Evolutionary conservation across 53 echinoderm and acorn worm species (phyloP), one percentile per base, ranked within the genome.

Genomic region (Stichopus horrens): DNA sequence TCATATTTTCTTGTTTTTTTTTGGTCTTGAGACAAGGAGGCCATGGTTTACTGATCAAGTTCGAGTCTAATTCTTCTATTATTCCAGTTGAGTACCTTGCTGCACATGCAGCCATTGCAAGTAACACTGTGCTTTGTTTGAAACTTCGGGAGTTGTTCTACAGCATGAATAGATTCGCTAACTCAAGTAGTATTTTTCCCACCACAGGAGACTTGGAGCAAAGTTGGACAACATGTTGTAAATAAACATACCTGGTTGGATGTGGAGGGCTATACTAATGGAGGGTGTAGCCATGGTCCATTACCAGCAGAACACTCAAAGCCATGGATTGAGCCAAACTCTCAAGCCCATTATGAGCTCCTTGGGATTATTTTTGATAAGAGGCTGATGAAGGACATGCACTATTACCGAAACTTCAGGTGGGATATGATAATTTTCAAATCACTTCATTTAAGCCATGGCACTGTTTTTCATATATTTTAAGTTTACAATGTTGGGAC

Each of bases 201-300:
- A 8, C 51, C 52, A 37, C 79, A 79, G 79, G 55, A 1, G 57
- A 79, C 23, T 11, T 79, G 79, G 55, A 79, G 19, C 6, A 55
- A 79, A 79, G 79, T 79, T 79, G 79, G 3, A 3, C 55, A 56
- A 9, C 79, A 79, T 79, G 56, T 79, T 54, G 79, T 79, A 0
- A 79, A 79, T 6, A 79, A 55, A 16, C 79, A 79, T 56, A 54
- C 79, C 18, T 79, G 79, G 79, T 57, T 79, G 18, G 79, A 79
- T 21, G 5, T 79, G 9, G 14, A 79, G 13, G 79, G 55, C 9
- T 55, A 79, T 9, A 79, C 79, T 4, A 18, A 79, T 8, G 79
- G 79, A 8, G 79, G 79, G n/a, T 79, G 79, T 14, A 79, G 18
- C 79, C 79, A 57, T 55, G 55, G 55, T 5, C 13, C 23, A 1